A percentile compares a stretch with the other conserved stretches of the same genome.
These are phyloP conservation scores for Atractosteus spatula DNA, from an alignment of 2,113 vertebrate genomes.

Conservation along the genomic window DNA sequence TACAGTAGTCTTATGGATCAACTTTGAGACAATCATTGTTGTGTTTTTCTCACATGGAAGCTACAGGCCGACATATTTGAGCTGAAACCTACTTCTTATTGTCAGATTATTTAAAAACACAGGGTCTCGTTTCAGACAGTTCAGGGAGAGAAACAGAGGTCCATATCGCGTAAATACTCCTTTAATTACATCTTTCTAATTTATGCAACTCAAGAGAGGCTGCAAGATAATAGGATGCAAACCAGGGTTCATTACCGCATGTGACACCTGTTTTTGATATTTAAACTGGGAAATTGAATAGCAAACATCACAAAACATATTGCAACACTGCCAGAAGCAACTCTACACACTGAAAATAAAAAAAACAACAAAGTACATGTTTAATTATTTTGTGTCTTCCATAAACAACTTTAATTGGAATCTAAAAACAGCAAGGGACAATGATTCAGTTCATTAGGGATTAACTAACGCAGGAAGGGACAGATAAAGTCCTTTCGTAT, in stretches of 20 bases:
- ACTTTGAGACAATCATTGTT: neutral
- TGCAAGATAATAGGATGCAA: neutral
- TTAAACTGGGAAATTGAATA: constrained; percentile 51
- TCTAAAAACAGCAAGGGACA: constrained; percentile 60
- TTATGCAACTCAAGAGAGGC: neutral
- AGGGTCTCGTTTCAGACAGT: neutral
- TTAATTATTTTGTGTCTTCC: constrained; percentile 68
- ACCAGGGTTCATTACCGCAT: constrained; percentile 24
- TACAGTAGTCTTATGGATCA: too few species aligned
- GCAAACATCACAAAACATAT: constrained; percentile 53
- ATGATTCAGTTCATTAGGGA: constrained; percentile 63
- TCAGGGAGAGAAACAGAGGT: neutral
- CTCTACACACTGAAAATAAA: constrained; percentile 45
- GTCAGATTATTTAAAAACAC: neutral
- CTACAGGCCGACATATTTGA: neutral
- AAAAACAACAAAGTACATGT: constrained; percentile 55
- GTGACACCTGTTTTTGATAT: constrained; percentile 48
- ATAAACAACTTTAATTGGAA: constrained; percentile 74
- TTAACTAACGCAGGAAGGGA: constrained; percentile 51
- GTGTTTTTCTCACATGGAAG: neutral
- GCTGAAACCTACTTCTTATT: neutral
- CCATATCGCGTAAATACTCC: neutral
- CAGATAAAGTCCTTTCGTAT: constrained; percentile 64
- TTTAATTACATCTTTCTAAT: neutral
- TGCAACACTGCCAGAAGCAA: constrained; percentile 47